phyloP scores from a whole-genome alignment of 2,797 vertebrate genomes.

The Tragopan temminckii region DNA sequence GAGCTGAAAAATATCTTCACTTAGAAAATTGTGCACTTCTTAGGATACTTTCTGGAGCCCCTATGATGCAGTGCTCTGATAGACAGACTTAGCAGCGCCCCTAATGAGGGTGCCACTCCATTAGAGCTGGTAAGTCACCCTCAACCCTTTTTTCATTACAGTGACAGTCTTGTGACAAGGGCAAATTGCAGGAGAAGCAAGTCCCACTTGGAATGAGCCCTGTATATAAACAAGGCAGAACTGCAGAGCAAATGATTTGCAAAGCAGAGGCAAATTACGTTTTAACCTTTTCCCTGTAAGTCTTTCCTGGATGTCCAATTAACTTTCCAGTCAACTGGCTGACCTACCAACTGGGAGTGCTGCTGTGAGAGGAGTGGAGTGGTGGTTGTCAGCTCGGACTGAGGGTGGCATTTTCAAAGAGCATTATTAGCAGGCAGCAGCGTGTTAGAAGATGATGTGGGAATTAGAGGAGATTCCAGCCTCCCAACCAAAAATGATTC shows the following conservation, averaged over 20 bases:
- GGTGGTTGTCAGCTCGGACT: background rate
- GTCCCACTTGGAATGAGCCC: constrained; percentile 56
- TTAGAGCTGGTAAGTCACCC: constrained; percentile 67
- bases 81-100: constrained; percentile 45
- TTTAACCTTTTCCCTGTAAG: constrained; percentile 67
- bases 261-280: constrained; percentile 55
- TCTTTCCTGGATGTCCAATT: constrained; percentile 57
- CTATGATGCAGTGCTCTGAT: background rate
- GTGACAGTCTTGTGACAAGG: constrained; percentile 68
- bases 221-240: constrained; percentile 62
- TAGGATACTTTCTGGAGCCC: background rate
- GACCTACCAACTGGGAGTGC: constrained; percentile 31
- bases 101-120: constrained; percentile 57
- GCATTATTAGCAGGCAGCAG: constrained; percentile 18
- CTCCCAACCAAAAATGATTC: background rate
- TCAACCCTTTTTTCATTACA: constrained; percentile 51
- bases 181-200: constrained; percentile 61
- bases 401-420: constrained; percentile 22
- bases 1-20: background rate
- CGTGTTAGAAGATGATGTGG: background rate
- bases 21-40: background rate
- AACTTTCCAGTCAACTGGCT: constrained; percentile 58
- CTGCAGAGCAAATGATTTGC: constrained; percentile 60
- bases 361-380: background rate
- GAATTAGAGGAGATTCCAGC: background rate